phyloP scores from a whole-genome alignment of 2,888 invertebrate species.

The Heliconius ethilla region DNA sequence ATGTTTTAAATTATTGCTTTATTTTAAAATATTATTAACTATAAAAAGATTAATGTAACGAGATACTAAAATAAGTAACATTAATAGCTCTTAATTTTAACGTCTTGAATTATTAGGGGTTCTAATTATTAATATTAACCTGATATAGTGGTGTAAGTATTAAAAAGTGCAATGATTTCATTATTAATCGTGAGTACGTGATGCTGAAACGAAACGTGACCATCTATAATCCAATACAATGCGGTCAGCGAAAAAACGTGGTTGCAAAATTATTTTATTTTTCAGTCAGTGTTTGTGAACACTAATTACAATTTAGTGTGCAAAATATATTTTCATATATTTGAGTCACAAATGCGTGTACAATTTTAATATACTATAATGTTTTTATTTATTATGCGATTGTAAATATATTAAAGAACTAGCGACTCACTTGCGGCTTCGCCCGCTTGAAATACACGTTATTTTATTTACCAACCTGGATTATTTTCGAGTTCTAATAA shows the following conservation, averaged over 20 bases:
- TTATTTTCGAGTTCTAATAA: too few relatives aligned
- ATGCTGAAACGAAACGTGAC: constrained; percentile 35
- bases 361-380: too few relatives aligned
- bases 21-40: neutral
- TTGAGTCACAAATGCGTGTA: neutral
- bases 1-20: neutral
- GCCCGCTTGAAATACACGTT: too few relatives aligned
- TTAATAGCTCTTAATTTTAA: neutral
- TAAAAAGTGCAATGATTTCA: constrained; percentile 22
- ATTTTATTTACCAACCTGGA: too few relatives aligned
- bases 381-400: too few relatives aligned
- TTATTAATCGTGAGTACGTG: constrained; percentile 39
- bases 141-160: neutral
- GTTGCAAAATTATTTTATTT: constrained; percentile 17
- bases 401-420: too few relatives aligned
- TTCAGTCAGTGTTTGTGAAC: constrained; percentile 2
- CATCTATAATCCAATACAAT: constrained; percentile 27
- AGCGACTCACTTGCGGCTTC: too few relatives aligned
- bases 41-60: neutral
- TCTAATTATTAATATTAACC: neutral
- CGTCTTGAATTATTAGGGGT: neutral
- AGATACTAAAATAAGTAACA: neutral
- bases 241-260: constrained; percentile 17
- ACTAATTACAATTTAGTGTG: constrained; percentile 5
- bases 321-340: constrained; percentile 3